Percentiles rank a stretch among this genome's conserved stretches.
These are phyloP conservation scores for Mellilla xanthometata DNA, from an alignment of 2,888 invertebrate species.

Conservation along the genomic window DNA sequence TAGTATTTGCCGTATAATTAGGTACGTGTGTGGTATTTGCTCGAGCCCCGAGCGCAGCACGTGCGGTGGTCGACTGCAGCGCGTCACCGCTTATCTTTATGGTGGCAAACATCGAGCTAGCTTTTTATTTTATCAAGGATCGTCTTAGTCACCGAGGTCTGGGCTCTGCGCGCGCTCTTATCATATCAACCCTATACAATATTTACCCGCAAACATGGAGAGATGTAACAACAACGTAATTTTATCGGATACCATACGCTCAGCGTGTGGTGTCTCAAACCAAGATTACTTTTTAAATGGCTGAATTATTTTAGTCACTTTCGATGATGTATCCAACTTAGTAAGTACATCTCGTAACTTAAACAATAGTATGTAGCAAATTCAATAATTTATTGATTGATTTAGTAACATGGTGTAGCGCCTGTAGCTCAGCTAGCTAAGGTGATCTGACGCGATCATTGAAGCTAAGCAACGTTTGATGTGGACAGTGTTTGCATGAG, in stretches of 20 bases:
- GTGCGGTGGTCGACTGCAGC: conserved; percentile 60
- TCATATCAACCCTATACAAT: conserved; percentile 67
- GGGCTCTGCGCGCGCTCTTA: conserved; percentile 56
- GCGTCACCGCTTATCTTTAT: conserved; percentile 74
- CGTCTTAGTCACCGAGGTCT: conserved; percentile 60
- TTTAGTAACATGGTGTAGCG: too few species aligned
- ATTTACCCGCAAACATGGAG: conserved; percentile 56
- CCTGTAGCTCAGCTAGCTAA: too few species aligned
- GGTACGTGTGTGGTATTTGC: conserved; percentile 54
- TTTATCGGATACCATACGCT: conserved; percentile 28
- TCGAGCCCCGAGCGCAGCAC: conserved; percentile 50
- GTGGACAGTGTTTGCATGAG: too few species aligned
- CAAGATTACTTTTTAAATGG: too few species aligned
- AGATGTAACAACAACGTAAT: conserved; percentile 47
- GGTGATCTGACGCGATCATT: too few species aligned
- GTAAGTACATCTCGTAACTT: too few species aligned
- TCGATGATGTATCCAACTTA: too few species aligned
- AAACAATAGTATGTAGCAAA: too few species aligned
- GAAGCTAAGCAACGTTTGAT: too few species aligned
- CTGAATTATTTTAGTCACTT: too few species aligned
- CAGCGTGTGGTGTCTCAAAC: neutral
- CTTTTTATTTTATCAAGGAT: conserved; percentile 72
- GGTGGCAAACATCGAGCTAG: conserved; percentile 63
- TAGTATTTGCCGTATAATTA: conserved; percentile 70
- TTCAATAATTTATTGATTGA: too few species aligned